phyloP scores from a whole-genome alignment of 2,113 vertebrate species.

The Dolichotis patagonum region DNA sequence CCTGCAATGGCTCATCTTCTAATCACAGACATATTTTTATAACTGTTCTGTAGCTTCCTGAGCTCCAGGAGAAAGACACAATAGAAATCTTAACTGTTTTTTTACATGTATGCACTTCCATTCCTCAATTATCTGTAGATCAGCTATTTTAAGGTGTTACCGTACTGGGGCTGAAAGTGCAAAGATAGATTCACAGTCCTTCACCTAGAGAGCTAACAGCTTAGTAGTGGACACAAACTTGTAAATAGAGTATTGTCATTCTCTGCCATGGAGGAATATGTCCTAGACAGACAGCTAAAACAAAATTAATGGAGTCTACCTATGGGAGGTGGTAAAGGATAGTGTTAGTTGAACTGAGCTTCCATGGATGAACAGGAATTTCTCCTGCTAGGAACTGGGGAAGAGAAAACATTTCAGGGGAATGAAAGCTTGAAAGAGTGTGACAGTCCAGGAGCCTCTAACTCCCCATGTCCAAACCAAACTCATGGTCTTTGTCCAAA shows the following conservation, averaged over 20 bases:
- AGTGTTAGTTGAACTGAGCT: neutral
- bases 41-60: neutral
- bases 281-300: neutral
- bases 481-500: neutral
- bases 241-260: neutral
- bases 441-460: neutral
- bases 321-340: neutral
- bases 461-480: neutral
- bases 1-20: neutral
- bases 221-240: neutral
- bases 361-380: neutral
- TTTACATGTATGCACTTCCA: neutral
- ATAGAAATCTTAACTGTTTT: neutral
- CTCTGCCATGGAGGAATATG: neutral
- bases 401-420: neutral
- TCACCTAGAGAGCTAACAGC: neutral
- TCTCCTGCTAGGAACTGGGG: neutral
- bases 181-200: conserved; percentile 44
- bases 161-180: neutral
- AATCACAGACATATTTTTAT: neutral
- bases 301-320: neutral
- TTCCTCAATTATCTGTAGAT: conserved; percentile 6
- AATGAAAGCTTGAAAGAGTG: neutral
- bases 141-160: neutral
- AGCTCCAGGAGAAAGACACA: neutral